Evolutionary conservation across 2,888 invertebrate genomes (phyloP), one percentile per base, ranked within the genome.

Genomic region (Ptychoptera contaminata): DNA sequence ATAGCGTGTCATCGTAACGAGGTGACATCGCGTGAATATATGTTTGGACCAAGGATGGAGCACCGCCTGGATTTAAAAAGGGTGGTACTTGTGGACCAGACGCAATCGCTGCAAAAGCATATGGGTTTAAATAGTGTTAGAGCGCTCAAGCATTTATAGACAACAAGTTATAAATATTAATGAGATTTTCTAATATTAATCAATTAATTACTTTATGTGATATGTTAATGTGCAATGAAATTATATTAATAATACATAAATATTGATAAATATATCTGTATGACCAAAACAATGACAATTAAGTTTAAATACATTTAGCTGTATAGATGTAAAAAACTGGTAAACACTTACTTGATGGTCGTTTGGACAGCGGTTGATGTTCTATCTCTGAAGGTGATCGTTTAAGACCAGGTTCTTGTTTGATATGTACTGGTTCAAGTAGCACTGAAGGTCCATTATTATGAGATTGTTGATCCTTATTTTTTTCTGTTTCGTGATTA

Each of bases 291-390:
- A 37, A 9, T 16, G 12, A 9, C 12, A 16, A 29, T 5, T 11
- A 11, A 29, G 7, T 23, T 23, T 23, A 23, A 23, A 5, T 5
- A 23, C n/a, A 44, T n/a, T n/a, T n/a, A n/a, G n/a, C n/a, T n/a
- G n/a, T n/a, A n/a, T n/a, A n/a, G n/a, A n/a, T n/a, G n/a, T n/a
- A n/a, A n/a, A n/a, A n/a, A n/a, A n/a, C n/a, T n/a, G n/a, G n/a
- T 11, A 29, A 41, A 48, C 51, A 71, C 79, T 77, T 70, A 86
- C 86, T 82, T 56, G 82, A 74, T 54, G 82, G 85, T 70, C 86
- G 77, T 68, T 86, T 87, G 51, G 85, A 82, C 49, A 84, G 68
- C 10, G 85, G 82, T 46, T 85, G 74, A 58, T 81, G 70, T 55
- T 72, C 62, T 5, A 60, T 59, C 64, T 84, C 80, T 8, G 79